Percentiles rank a stretch among this genome's conserved stretches.
Conservation (phyloP, 2,113 vertebrate genomes). For the Oncorhynchus nerka region DNA sequence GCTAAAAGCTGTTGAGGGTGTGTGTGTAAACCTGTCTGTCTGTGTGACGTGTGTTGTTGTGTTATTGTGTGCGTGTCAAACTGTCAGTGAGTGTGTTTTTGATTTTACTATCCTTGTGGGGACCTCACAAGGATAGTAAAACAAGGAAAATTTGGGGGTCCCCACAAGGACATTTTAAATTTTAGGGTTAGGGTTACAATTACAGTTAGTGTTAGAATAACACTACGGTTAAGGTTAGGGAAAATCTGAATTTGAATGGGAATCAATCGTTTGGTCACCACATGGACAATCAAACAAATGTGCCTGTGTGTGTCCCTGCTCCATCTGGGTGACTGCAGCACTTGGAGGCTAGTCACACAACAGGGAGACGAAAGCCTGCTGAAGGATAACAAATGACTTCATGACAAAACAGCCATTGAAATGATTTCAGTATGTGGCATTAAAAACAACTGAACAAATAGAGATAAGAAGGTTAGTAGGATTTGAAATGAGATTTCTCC, state of each 20-base stretch:
- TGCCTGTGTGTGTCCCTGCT: slow-evolving; percentile 63
- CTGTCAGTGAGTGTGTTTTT: slow-evolving; percentile 9
- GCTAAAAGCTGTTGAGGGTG: slow-evolving; percentile 80
- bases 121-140: too few relatives aligned
- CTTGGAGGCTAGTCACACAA: slow-evolving; percentile 91
- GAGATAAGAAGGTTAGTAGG: slow-evolving; percentile 98
- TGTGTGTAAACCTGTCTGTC: slow-evolving; percentile 71
- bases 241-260: too few relatives aligned
- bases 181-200: too few relatives aligned
- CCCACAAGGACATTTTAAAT: too few relatives aligned
- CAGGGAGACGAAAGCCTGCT: slow-evolving; percentile 94
- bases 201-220: too few relatives aligned
- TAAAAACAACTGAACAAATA: slow-evolving; percentile 99
- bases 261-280: too few relatives aligned
- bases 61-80: too few relatives aligned
- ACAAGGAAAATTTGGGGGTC: too few relatives aligned
- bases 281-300: neutral
- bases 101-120: slow-evolving; percentile 1
- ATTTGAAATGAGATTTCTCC: slow-evolving; percentile 92
- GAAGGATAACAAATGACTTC: slow-evolving; percentile 99
- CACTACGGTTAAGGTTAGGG: too few relatives aligned
- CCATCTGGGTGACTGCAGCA: slow-evolving; percentile 96
- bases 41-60: neutral
- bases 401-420: slow-evolving; percentile 98
- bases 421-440: slow-evolving; percentile 99